Evolutionary conservation across 2,888 invertebrate species (phyloP), one percentile per base, ranked within the genome.

Genomic region (Sisyra terminalis): DNA sequence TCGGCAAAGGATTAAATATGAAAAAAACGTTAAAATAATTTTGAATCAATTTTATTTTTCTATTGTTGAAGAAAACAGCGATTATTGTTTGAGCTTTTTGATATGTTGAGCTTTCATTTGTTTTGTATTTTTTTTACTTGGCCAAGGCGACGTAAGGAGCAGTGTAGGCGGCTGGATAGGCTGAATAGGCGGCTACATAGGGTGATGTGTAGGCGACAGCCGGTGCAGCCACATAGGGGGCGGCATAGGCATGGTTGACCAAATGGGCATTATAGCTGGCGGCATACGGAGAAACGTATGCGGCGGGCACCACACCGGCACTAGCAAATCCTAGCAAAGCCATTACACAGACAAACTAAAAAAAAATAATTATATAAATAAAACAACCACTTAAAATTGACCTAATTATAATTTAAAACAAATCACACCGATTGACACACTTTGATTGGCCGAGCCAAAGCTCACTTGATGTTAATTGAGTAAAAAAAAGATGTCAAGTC

Each of bases 241-340:
- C 67, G 16, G 81, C 80, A 3, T 81, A 69, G 0, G 82, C 82
- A 52, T 83, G 83, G 62, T 82, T 80, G 44, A 83, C 68, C 14
- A 75, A 66, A 52, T 81, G 82, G 0, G 81, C 80, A 46, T 79
- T 80, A 62, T 79, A 84, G 10, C 79, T 80, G 50, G 71, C 74
- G 42, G 83, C 82, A 51, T 80, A 81, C 3, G 83, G 81, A 1
- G 81, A 76, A 3, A 81, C 66, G 44, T 71, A 70, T 41, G 73
- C 69, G 3, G 75, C 75, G 10, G 63, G 61, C 4, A 60, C 52
- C n/a, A 30, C n/a, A 10, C 58, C 59, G 51, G 57, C 60, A 49
- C 53, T 52, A 45, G 56, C 16, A 35, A 34, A 34, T 16, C 34
- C 35, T 15, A 46, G 46, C 9, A 46, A 18, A 30, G 44, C 46